Base-by-base conservation (phyloP, 2,888 invertebrate genomes). In the Ptilodon capucinus region DNA sequence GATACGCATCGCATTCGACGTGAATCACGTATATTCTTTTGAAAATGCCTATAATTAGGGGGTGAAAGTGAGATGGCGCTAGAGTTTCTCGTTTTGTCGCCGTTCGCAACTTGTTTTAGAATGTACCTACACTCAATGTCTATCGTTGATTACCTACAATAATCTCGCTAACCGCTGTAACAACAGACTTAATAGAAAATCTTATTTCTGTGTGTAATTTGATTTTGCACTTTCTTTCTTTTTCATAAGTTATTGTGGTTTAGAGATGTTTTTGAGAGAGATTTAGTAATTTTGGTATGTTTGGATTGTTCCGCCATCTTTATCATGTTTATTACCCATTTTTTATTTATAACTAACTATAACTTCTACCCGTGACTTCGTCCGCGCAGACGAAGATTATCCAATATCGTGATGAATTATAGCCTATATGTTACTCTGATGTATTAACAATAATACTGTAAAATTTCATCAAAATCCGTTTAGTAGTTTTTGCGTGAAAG, bases 21-120 rank as follows among this genome's bases (percentile, higher is more conserved):
- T 76, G 75, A 80, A 71, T 73, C 75, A 75, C 64, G 66, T 71
- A 66, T 64, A 73, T 75, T 78, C 74, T 74, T 61, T 69, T 64
- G 61, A 59, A 73, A 72, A 76, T 67, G 79, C 70, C 78, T 71
- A 79, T 80, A 84, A 85, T 86, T 83, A 85, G 74, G 78, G 64
- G 75, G 84, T 78, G 85, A 86, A 86, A 86, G 85, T 74, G 69
- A 71, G 66, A 63, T 56, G 51, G 49, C 51, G 44, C 68, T 71
- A 72, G 54, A 69, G 72, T 66, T 79, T 77, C 82, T 76, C 74
- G 75, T 75, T 67, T 59, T 69, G 71, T 66, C 68, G 67, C 66
- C 60, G 62, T 60, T 55, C 55, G 47, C 56, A 54, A 65, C 64
- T 54, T 41, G 64, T 65, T 60, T n/a, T n/a, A n/a, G n/a, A n/a